Evolutionary conservation across 1,140 invertebrate species (phyloP).

Genomic region (Magallana gigas): DNA sequence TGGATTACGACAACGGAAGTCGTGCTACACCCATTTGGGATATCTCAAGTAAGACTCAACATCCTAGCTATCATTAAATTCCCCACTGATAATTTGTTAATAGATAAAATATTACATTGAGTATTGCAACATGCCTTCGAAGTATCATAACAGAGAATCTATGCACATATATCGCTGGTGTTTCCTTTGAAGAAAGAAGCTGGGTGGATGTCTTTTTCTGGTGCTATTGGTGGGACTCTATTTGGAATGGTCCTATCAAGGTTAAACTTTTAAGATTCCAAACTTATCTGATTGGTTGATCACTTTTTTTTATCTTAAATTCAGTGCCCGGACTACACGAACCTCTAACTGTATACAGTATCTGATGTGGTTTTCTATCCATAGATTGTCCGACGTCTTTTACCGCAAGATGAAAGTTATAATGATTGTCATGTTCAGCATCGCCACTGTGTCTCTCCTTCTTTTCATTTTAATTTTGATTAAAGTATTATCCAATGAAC

Average conservation of each 20-base stretch:
- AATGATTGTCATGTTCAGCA: background rate
- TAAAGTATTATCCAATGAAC: background rate
- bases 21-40: conserved; percentile 62
- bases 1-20: conserved; percentile 69
- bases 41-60: conserved; percentile 58
- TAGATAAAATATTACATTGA: too few species aligned
- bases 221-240: conserved; percentile 62
- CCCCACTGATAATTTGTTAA: too few species aligned
- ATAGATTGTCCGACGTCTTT: background rate
- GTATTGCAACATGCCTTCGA: too few species aligned
- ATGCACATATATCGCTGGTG: too few species aligned
- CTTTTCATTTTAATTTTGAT: background rate
- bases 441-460: background rate
- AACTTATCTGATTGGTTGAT: too few species aligned
- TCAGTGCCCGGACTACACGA: too few species aligned
- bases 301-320: too few species aligned
- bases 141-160: too few species aligned
- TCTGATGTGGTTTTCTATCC: background rate
- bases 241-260: conserved; percentile 66
- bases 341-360: background rate
- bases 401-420: background rate
- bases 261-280: conserved; percentile 38
- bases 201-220: conserved; percentile 71
- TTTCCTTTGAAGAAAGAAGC: conserved; percentile 62
- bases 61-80: too few species aligned